Evolutionary conservation across 1,140 invertebrate species (phyloP).

Genomic region (Drosophila novamexicana): DNA sequence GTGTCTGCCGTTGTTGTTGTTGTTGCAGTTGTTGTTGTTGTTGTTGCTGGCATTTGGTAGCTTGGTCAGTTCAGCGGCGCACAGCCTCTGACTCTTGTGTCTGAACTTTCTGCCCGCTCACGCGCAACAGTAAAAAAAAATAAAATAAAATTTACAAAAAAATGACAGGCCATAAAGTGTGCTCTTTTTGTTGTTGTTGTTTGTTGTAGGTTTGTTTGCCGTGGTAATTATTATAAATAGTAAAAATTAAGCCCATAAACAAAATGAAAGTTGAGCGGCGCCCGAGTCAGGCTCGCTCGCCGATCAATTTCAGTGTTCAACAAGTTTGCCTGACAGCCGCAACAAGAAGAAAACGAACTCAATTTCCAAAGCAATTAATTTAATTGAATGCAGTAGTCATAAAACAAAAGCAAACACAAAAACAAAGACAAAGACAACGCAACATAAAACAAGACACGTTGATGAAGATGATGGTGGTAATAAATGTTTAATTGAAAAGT

Average conservation of each 20-base stretch:
- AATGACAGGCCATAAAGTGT: conserved; percentile 46
- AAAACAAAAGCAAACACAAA: conserved; percentile 52
- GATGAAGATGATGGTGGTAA: conserved; percentile 47
- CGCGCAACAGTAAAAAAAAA: conserved; percentile 28
- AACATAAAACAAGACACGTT: conserved; percentile 13
- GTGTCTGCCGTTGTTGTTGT: conserved; percentile 16
- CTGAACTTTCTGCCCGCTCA: conserved; percentile 58
- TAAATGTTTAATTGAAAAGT: conserved; percentile 75
- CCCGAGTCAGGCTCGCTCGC: conserved; percentile 15
- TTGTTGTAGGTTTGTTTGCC: conserved; percentile 60
- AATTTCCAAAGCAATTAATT: conserved; percentile 79
- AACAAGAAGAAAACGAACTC: conserved; percentile 56
- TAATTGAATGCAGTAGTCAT: conserved; percentile 79
- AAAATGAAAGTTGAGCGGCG: conserved; percentile 68
- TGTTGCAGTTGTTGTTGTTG: background rate
- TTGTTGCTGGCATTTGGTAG: conserved; percentile 1
- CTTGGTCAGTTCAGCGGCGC: conserved; percentile 56
- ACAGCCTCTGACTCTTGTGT: conserved; percentile 24
- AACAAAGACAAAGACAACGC: conserved; percentile 31
- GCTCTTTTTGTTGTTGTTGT: conserved; percentile 41
- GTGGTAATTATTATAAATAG: conserved; percentile 79
- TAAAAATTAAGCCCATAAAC: conserved; percentile 68
- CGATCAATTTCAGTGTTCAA: conserved; percentile 48
- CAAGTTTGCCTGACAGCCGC: conserved; percentile 33
- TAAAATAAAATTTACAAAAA: background rate